Percentiles rank a stretch among this genome's conserved stretches.
phyloP scores from a whole-genome alignment of 2,888 invertebrate species.

The Nephrotoma guestfalica region DNA sequence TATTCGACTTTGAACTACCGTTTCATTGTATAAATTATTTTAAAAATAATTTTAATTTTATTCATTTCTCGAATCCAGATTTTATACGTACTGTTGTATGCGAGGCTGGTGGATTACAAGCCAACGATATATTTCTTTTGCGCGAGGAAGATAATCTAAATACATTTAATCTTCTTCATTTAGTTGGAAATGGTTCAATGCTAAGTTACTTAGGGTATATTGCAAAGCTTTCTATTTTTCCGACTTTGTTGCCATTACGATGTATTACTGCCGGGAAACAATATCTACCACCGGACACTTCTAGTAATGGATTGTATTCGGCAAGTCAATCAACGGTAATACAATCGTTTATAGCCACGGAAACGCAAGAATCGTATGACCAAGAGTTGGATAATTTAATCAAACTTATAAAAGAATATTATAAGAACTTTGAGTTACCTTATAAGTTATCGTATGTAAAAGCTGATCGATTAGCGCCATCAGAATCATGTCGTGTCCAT shows the following conservation, averaged over 20 bases:
- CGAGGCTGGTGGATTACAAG: constrained; percentile 50
- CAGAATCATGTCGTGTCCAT: constrained; percentile 52
- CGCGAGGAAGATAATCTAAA: constrained; percentile 38
- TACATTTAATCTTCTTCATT: constrained; percentile 46
- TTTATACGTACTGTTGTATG: constrained; percentile 59
- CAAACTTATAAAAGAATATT: constrained; percentile 39
- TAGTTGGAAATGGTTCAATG: constrained; percentile 61
- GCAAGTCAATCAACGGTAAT: constrained; percentile 54
- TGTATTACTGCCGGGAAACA: constrained; percentile 56
- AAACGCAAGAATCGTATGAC: constrained; percentile 34
- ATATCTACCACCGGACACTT: constrained; percentile 33
- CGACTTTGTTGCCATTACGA: constrained; percentile 48
- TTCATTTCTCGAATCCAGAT: constrained; percentile 60
- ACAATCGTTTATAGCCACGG: constrained; percentile 46
- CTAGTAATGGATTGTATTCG: constrained; percentile 42
- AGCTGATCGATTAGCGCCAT: constrained; percentile 42
- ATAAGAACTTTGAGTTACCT: constrained; percentile 48
- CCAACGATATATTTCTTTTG: constrained; percentile 42
- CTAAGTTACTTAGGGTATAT: constrained; percentile 59
- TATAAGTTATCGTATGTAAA: constrained; percentile 47
- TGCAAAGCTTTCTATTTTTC: constrained; percentile 47
- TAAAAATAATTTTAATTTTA: constrained; percentile 37
- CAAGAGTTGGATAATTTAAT: constrained; percentile 41
- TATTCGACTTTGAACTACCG: constrained; percentile 45
- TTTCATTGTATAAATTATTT: constrained; percentile 24